Evolutionary conservation across 1,140 invertebrate species (phyloP), one percentile per base, ranked within the genome.

Genomic region (Heterodera schachtii): DNA sequence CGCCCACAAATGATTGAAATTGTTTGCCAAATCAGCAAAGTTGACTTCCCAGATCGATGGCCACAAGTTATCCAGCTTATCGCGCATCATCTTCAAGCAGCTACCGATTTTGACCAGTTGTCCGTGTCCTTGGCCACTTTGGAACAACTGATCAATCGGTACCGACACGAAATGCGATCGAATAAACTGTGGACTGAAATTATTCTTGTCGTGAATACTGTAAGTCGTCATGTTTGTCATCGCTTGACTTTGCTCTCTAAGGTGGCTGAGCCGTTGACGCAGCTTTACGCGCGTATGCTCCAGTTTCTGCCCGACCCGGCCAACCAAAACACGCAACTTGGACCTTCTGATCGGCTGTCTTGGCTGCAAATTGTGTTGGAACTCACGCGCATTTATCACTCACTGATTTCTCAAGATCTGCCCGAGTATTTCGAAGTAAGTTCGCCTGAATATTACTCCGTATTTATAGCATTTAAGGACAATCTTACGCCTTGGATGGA

Each of bases 341-440:
- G 41, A 43, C 44, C 11, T 44, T 49, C 19, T 13, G 75, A 85
- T 13, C 69, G 73, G 19, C 8, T 79, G n/a, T 69, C 75, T 44
- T 84, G 81, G 75, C 69, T 87, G 7, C 81, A 85, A 41, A 75
- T 87, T 73, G 49, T 85, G 46, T 66, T 85, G 7, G 43, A 84
- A 64, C 44, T 69, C 8, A 75, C 73, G 3, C 76, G 84, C 44
- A 84, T 80, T 64, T 87, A 85, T 49, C 84, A 76, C 11, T 86
- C 86, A 5, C 77, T 86, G 8, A 77, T 87, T 60, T 84, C 79
- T 11, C 84, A 86, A 75, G 86, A 86, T 78, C 46, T 86, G 31
- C 86, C 86, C 8, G 84, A 77, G 47, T 87, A 75, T 69, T 86
- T 86, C 73, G 86, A 86, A 71, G 84, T 85, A 11, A 44, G 69